Base-by-base conservation (phyloP, 2,888 invertebrate genomes). In the Agelastica alni region DNA sequence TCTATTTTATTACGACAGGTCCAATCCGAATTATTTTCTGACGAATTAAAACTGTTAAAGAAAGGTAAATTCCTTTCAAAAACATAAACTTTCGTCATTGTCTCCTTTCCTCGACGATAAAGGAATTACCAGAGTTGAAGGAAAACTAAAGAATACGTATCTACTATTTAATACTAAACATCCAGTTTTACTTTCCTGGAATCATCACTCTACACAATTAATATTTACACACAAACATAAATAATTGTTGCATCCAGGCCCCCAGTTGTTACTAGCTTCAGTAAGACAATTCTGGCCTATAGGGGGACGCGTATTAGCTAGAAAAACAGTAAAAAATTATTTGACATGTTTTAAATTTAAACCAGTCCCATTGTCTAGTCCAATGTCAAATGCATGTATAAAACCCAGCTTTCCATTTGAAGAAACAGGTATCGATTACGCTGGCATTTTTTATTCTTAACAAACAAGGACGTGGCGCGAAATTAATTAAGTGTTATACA, bases 281-380 rank as follows among this genome's bases (percentile, higher is more conserved):
- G 46, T 62, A 16, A 13, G 60, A n/a, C 48, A 64, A 49, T 64
- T 28, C 48, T 65, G 62, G 62, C 53, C 46, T 9, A 42, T 61
- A 28, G 44, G 45, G 32, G 63, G 59, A 5, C 51, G 54, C 30
- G 59, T 46, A 46, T 18, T 59, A 7, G 58, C 60, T 12, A 62
- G 52, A 44, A 22, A 46, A 9, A 51, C 48, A 20, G 54, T 58
- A 6, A 51, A 34, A 41, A 52, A 53, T 7, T 63, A 61, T 32
- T n/a, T 63, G 3, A 56, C 5, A 12, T 65, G 65, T 56, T 66
- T 60, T 22, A 36, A 49, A 45, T 31, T 31, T 14, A 61, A 58
- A 16, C 62, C 63, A 9, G 41, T 31, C 28, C 10, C 31, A 31
- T 31, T 31, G 13, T 36, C 16, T 3, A 13, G 34, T 36, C 34